These are phyloP conservation scores for Theocolax elegans DNA, from an alignment of 1,140 invertebrate genomes.

Conservation along the genomic window DNA sequence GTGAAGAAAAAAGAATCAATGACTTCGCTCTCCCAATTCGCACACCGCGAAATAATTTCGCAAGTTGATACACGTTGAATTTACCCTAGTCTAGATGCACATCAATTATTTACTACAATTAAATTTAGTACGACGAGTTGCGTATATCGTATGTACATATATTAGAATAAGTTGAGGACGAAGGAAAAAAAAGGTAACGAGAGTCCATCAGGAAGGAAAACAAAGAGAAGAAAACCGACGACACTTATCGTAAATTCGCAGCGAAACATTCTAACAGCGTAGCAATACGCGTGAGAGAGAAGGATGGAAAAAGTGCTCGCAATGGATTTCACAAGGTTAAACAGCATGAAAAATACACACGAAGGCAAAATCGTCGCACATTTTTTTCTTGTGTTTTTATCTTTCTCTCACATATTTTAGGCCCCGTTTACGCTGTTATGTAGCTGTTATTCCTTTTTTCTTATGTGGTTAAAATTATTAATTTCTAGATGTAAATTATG, in stretches of 20 bases:
- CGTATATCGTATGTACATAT: no score
- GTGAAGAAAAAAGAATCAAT: no score
- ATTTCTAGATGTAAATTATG: no score
- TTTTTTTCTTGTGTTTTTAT: conserved; percentile 7
- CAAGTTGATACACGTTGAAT: not conserved
- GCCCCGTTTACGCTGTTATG: not conserved
- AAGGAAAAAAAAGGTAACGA: not conserved
- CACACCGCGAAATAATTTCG: no score
- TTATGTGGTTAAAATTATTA: no score
- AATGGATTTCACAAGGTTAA: conserved; percentile 32
- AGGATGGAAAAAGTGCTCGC: conserved; percentile 24
- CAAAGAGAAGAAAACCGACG: conserved; percentile 55
- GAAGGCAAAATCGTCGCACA: conserved; percentile 20
- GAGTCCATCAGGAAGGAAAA: not conserved
- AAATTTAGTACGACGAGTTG: not conserved
- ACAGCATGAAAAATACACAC: conserved; percentile 16
- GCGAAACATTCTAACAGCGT: conserved; percentile 9
- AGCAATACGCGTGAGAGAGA: not conserved
- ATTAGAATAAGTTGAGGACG: no score
- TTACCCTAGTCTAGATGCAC: not conserved
- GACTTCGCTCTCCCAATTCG: no score
- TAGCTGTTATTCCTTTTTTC: no score
- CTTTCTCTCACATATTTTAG: conserved; percentile 28
- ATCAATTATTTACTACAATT: conserved; percentile 14
- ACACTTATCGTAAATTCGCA: conserved; percentile 28